A percentile compares a stretch with the other conserved stretches of the same genome.
Conservation (phyloP, 2,888 invertebrate species). For the Litoditis marina region DNA sequence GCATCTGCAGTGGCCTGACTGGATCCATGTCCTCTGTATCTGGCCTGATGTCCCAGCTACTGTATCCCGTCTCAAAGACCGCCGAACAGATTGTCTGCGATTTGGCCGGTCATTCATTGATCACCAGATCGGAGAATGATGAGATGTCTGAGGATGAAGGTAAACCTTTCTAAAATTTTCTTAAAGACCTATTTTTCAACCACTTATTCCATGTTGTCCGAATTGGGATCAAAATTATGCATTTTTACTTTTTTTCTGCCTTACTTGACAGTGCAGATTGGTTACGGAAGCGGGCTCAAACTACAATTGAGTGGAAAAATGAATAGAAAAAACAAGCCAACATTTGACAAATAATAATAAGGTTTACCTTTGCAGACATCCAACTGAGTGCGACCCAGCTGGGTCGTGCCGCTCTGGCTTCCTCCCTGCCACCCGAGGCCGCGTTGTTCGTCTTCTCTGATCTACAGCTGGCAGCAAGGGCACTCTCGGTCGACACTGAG, state of each 20-base stretch:
- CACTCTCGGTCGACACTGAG: conserved; percentile 88
- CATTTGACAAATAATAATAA: not conserved
- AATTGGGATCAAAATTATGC: not conserved
- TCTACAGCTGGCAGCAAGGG: conserved; percentile 81
- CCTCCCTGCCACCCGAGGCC: conserved; percentile 90
- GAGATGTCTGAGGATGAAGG: not conserved
- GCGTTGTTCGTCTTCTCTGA: conserved; percentile 84
- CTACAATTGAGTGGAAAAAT: too few species aligned
- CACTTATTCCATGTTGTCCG: not conserved
- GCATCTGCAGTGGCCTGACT: conserved; percentile 27
- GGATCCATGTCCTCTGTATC: conserved; percentile 7
- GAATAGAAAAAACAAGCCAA: not conserved
- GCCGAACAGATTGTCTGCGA: conserved; percentile 13
- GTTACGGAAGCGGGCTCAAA: too few species aligned
- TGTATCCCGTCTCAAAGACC: conserved; percentile 12
- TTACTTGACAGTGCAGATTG: too few species aligned
- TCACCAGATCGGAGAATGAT: not conserved
- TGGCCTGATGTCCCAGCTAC: conserved; percentile 12
- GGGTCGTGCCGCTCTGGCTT: conserved; percentile 85
- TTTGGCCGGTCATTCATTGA: conserved; percentile 7
- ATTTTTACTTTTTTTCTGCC: too few species aligned
- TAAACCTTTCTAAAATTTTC: not conserved
- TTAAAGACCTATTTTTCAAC: not conserved
- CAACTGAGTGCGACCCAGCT: conserved; percentile 73
- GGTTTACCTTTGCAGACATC: not conserved